Evolutionary conservation across 2,113 vertebrate genomes (phyloP).

Genomic region (Chunga burmeisteri): DNA sequence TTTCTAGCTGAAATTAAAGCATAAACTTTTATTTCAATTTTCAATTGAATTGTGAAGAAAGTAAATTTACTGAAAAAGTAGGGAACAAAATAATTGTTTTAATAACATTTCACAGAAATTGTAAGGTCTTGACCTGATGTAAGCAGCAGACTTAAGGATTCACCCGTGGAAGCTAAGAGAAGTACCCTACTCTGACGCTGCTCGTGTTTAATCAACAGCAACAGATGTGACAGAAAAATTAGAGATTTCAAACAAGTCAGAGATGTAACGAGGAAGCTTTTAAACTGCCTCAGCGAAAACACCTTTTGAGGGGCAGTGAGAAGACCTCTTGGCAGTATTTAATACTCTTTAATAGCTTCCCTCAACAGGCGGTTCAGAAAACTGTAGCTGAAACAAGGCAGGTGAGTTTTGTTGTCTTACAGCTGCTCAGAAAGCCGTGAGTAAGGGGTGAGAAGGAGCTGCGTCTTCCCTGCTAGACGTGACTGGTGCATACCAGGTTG

Average conservation of each 20-base stretch:
- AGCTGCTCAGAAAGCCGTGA: background rate
- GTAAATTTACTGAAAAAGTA: background rate
- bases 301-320: background rate
- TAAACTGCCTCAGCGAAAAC: background rate
- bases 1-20: background rate
- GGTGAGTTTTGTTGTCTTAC: background rate
- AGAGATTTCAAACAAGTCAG: background rate
- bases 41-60: background rate
- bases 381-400: background rate
- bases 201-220: background rate
- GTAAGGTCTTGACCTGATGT: background rate
- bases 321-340: background rate
- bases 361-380: background rate
- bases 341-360: background rate
- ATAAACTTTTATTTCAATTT: background rate
- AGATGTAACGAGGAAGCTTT: background rate
- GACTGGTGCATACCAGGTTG: background rate
- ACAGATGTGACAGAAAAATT: background rate
- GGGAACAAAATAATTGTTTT: background rate
- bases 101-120: background rate
- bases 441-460: background rate
- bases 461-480: background rate
- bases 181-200: background rate
- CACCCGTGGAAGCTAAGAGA: background rate
- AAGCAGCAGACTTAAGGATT: background rate